These are phyloP conservation scores for Megaceryle alcyon DNA, from an alignment of 2,797 vertebrate genomes.

Conservation along the genomic window DNA sequence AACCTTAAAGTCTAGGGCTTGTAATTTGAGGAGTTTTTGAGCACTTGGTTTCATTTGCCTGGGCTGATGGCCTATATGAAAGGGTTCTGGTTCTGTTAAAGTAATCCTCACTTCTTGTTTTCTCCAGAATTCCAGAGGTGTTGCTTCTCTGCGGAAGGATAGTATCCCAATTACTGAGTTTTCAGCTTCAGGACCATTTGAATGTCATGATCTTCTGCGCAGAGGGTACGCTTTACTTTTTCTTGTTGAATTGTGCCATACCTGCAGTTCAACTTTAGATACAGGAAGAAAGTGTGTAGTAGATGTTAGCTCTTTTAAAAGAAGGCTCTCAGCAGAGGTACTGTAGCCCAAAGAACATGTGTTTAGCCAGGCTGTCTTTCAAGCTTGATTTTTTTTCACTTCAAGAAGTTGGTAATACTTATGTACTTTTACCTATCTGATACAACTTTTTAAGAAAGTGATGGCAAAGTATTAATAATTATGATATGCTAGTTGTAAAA, in stretches of 20 bases:
- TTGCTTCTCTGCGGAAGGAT: conserved; percentile 89
- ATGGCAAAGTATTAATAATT: not conserved
- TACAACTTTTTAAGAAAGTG: not conserved
- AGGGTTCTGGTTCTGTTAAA: not conserved
- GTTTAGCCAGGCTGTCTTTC: not conserved
- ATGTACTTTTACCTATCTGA: not conserved
- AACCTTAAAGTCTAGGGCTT: rapidly evolving
- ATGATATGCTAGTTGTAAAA: not conserved
- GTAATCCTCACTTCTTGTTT: not conserved
- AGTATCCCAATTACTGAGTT: conserved; percentile 88
- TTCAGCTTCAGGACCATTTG: conserved; percentile 84
- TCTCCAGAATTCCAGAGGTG: conserved; percentile 87
- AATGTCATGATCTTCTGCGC: conserved; percentile 88
- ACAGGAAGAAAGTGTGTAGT: not conserved
- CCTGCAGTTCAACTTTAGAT: not conserved
- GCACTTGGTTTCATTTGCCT: not conserved
- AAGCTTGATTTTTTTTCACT: not conserved
- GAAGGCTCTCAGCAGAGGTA: not conserved
- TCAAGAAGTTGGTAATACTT: not conserved
- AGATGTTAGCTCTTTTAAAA: not conserved
- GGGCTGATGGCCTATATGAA: rapidly evolving
- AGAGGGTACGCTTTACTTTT: conserved; percentile 81
- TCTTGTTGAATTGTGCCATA: not conserved
- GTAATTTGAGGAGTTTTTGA: not conserved
- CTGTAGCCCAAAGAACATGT: rapidly evolving